phyloP scores from a whole-genome alignment of 2,113 vertebrate genomes.

The Corydoras sp. region DNA sequence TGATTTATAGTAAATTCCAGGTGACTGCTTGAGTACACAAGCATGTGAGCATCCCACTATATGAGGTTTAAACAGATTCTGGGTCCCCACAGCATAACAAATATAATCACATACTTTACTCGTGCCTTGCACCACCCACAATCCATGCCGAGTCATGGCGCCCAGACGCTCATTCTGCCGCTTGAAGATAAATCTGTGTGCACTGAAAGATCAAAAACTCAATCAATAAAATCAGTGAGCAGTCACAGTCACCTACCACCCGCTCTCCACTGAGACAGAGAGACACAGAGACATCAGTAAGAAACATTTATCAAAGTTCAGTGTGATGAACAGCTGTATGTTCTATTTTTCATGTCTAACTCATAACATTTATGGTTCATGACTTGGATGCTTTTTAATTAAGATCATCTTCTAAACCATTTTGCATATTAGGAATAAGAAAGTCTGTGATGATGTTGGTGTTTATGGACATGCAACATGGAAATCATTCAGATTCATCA shows the following conservation, averaged over 20 bases:
- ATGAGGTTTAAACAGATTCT: no score
- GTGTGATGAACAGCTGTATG: not conserved
- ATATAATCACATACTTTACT: not conserved
- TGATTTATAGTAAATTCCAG: no score
- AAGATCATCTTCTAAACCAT: no score
- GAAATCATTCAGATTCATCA: no score
- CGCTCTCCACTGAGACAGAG: not conserved
- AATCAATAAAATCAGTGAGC: conserved; percentile 34
- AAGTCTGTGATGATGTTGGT: not conserved
- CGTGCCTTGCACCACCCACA: conserved; percentile 6
- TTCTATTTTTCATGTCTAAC: not conserved
- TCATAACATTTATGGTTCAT: no score
- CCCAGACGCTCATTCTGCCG: not conserved
- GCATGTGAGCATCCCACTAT: no score
- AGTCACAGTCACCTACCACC: conserved; percentile 20
- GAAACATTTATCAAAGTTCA: not conserved
- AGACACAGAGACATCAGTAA: not conserved
- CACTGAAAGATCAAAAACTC: conserved; percentile 30
- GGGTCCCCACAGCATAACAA: not conserved
- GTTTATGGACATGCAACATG: not conserved
- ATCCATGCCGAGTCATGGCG: conserved; percentile 12
- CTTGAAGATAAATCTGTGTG: conserved; percentile 23
- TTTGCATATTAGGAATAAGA: no score
- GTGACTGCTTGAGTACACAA: no score
- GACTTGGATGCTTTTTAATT: no score